Conservation (phyloP, 1,140 invertebrate genomes). For the Lordiphosa clarofinis region DNA sequence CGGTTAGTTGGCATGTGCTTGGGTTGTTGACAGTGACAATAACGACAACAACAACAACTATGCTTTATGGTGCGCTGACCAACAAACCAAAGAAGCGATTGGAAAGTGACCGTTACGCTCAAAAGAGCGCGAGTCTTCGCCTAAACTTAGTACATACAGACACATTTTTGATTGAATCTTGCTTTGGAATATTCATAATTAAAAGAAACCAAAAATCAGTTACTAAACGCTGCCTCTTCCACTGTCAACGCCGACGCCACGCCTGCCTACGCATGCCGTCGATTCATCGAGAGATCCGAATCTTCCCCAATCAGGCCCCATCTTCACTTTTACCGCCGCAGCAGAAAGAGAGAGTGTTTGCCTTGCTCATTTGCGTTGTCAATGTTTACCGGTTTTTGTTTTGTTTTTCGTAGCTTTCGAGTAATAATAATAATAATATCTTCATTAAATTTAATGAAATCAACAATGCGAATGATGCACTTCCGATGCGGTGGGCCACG, state of each 20-base stretch:
- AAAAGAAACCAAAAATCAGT: not conserved
- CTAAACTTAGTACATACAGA: not conserved
- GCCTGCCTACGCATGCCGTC: constrained; percentile 41
- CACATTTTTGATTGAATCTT: not conserved
- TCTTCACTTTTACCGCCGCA: constrained; percentile 69
- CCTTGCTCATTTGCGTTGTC: constrained; percentile 68
- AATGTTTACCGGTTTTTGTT: constrained; percentile 62
- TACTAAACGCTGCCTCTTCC: not conserved
- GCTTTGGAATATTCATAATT: constrained; percentile 5
- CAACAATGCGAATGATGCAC: constrained; percentile 35
- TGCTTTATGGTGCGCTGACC: constrained; percentile 54
- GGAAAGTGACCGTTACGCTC: constrained; percentile 69
- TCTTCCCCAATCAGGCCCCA: constrained; percentile 14
- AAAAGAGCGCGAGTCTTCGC: constrained; percentile 14
- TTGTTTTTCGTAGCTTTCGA: constrained; percentile 36
- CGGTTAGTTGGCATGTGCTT: constrained; percentile 46
- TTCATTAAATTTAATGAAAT: constrained; percentile 72
- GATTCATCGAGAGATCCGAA: constrained; percentile 34
- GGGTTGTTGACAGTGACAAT: constrained; percentile 48
- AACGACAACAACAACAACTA: constrained; percentile 35
- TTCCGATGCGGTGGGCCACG: constrained; percentile 61
- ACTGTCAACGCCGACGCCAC: constrained; percentile 8
- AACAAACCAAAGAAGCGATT: constrained; percentile 55
- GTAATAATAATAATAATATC: constrained; percentile 55
- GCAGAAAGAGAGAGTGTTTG: constrained; percentile 72